phyloP scores from a whole-genome alignment of 1,140 invertebrate species.

The Hylaeus anthracinus region DNA sequence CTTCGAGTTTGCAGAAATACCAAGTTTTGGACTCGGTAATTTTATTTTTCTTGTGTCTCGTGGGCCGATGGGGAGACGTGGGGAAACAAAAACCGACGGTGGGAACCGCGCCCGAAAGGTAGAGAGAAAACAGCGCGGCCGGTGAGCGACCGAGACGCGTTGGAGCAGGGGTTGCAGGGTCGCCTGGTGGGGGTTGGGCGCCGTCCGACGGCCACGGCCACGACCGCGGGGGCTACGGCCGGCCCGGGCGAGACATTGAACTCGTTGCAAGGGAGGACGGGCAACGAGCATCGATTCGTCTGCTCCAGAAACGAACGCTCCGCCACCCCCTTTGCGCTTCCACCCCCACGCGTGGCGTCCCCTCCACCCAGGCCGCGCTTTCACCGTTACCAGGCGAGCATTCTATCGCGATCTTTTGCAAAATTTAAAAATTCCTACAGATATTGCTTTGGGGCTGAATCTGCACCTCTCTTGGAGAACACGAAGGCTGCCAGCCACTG shows the following conservation, averaged over 20 bases:
- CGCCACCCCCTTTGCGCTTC: conserved; percentile 54
- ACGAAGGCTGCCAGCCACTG: too few species aligned
- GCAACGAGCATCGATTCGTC: conserved; percentile 76
- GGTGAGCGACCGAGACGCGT: conserved; percentile 20
- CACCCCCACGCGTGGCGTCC: conserved; percentile 53
- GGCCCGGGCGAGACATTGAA: conserved; percentile 79
- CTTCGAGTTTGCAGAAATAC: too few species aligned
- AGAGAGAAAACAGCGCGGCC: conserved; percentile 26
- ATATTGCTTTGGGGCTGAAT: too few species aligned
- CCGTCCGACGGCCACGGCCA: conserved; percentile 64
- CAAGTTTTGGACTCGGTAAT: too few species aligned
- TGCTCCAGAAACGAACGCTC: conserved; percentile 75
- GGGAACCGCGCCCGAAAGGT: conserved; percentile 44
- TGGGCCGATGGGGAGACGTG: not conserved
- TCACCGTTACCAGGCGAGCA: conserved; percentile 24
- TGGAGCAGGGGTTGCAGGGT: not conserved
- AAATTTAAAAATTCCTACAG: too few species aligned
- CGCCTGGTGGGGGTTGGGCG: conserved; percentile 24
- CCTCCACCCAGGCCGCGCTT: conserved; percentile 49
- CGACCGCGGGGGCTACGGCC: conserved; percentile 66
- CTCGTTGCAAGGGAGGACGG: conserved; percentile 74
- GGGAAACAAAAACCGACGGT: conserved; percentile 29
- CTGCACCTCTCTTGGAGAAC: too few species aligned
- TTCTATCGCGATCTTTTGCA: too few species aligned
- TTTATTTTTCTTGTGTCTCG: too few species aligned